Evolutionary conservation across 2,797 vertebrate species (phyloP).

Genomic region (Phoeniculus purpureus): DNA sequence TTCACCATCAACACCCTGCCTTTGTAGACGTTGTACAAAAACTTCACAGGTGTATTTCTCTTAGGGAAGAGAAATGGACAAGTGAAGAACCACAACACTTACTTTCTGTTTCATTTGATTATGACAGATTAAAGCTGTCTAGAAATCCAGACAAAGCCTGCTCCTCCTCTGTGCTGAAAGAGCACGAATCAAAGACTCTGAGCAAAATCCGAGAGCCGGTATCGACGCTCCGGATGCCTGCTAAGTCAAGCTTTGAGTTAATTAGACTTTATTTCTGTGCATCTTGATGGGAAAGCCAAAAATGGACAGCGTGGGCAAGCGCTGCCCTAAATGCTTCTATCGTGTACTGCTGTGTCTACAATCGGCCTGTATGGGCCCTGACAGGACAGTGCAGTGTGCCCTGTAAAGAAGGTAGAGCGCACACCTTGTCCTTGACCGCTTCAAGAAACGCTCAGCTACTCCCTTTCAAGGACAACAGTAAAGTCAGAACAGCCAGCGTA

Average conservation of each 20-base stretch:
- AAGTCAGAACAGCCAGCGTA: background rate
- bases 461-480: background rate
- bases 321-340: background rate
- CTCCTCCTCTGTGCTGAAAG: background rate
- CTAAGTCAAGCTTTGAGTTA: background rate
- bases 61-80: background rate
- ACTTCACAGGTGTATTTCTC: background rate
- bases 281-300: background rate
- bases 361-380: background rate
- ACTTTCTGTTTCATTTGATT: constrained; percentile 19
- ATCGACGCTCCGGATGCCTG: background rate
- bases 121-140: constrained; percentile 16
- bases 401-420: background rate
- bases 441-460: background rate
- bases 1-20: background rate
- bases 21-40: background rate
- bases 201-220: background rate
- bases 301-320: background rate
- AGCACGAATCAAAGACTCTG: background rate
- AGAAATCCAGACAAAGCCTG: constrained; percentile 5
- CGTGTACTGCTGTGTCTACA: background rate
- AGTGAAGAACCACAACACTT: background rate
- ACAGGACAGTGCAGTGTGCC: background rate
- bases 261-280: background rate
- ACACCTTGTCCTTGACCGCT: background rate